Evolutionary conservation across 1,140 invertebrate species (phyloP), one percentile per base, ranked within the genome.

Genomic region (Cotesia vestalis): DNA sequence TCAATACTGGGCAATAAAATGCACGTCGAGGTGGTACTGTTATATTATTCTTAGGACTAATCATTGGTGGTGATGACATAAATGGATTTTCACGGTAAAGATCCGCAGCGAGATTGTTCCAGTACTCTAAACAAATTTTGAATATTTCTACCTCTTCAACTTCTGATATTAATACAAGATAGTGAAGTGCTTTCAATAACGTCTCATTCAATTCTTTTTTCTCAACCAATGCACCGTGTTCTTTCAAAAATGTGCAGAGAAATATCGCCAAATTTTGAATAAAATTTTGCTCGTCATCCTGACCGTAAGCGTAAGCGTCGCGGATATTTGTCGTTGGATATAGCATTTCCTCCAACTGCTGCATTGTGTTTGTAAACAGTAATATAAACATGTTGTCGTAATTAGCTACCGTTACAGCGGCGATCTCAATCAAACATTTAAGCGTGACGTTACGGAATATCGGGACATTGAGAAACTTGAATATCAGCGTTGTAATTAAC

Each of bases 91-190:
- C 92, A 81, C 94, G 92, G 82, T 99, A 99, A 67, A 99, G 88
- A 83, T 98, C 96, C 66, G 95, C 91, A 14, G 95, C 91, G 20
- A 99, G 88, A 70, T 91, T 91, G 88, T 98, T 98, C 98, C 98
- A 99, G 85, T 99, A 99, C 84, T 99, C 98, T 20, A 99, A 87
- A 84, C 98, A 99, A 74, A 99, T 99, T 89, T 99, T 99, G 83
- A 99, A 99, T 70, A 99, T 98, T 89, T 99, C 98, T 0, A 98
- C 96, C 82, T 99, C 98, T 75, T 99, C 98, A 2, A 99, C 98
- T 89, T 99, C 96, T 17, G 97, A 99, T 79, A 99, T 99, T 71
- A 98, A 88, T 14, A 99, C 93, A 73, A 99, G 90, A 85, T 99
- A 99, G 76, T 96, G 92, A 36, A 99, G 88, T 3, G 96, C 95